Evolutionary conservation across 2,113 vertebrate species (phyloP).

Genomic region (Eurystomus gularis): DNA sequence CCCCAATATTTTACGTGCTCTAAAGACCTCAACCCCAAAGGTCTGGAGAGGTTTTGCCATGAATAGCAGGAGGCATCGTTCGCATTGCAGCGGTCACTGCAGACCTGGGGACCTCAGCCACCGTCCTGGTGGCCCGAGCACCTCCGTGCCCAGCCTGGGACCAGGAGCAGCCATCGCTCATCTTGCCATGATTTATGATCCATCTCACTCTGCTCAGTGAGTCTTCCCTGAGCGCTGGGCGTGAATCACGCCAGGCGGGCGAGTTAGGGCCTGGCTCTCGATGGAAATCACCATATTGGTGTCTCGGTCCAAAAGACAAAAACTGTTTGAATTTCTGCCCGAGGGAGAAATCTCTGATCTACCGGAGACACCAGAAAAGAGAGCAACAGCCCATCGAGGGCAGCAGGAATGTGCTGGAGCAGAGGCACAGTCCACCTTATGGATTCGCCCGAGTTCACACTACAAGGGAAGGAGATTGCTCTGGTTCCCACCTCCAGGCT

Average conservation of each 20-base stretch:
- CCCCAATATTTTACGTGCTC: neutral
- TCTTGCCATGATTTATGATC: neutral
- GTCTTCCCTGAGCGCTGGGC: accelerated
- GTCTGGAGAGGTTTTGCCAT: neutral
- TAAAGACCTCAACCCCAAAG: neutral
- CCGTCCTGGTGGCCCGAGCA: neutral
- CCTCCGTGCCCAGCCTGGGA: neutral
- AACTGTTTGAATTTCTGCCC: neutral
- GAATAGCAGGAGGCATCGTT: neutral
- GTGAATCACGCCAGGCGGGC: accelerated
- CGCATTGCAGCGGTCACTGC: accelerated
- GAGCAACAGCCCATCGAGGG: accelerated
- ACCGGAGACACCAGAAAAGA: neutral
- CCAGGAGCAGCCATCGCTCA: neutral
- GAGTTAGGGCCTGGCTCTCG: neutral
- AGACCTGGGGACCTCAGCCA: neutral
- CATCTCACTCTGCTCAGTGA: accelerated
- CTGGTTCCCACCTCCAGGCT: neutral
- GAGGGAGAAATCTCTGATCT: neutral
- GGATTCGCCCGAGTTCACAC: accelerated
- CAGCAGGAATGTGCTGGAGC: accelerated
- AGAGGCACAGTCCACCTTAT: accelerated
- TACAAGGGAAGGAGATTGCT: neutral
- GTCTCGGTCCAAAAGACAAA: neutral
- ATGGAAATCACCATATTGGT: accelerated